Conservation (phyloP, 2,797 vertebrate genomes). For the Mastacembelus armatus region DNA sequence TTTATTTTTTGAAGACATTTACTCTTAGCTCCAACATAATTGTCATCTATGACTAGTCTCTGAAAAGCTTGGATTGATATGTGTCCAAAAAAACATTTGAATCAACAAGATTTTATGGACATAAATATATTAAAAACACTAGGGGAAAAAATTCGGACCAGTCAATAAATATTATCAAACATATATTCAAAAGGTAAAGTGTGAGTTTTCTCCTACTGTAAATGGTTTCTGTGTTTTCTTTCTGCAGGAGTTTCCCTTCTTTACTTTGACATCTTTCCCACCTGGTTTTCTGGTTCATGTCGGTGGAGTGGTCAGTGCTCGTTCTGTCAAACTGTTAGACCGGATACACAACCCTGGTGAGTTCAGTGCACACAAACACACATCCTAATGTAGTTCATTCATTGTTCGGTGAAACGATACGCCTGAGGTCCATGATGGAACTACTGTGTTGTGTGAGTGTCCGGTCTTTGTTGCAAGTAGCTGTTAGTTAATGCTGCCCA, state of each 20-base stretch:
- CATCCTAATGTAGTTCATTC: conserved; percentile 16
- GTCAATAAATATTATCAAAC: background rate
- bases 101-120: background rate
- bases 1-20: background rate
- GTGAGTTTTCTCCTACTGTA: conserved; percentile 7
- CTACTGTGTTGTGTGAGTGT: conserved; percentile 46
- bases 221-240: conserved; percentile 31
- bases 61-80: background rate
- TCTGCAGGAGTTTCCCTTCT: conserved; percentile 96
- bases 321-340: conserved; percentile 97
- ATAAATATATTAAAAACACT: background rate
- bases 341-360: conserved; percentile 99
- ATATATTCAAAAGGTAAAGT: background rate
- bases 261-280: conserved; percentile 96
- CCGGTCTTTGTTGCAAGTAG: conserved; percentile 41
- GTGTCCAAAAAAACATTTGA: background rate
- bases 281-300: conserved; percentile 94
- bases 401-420: conserved; percentile 30
- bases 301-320: conserved; percentile 96
- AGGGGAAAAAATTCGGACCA: background rate
- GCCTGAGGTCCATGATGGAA: conserved; percentile 43
- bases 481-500: conserved; percentile 51
- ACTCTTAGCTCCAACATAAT: background rate
- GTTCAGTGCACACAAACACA: conserved; percentile 49
- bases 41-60: background rate